Conservation (phyloP, 2,113 vertebrate species). For the Clupea harengus region DNA sequence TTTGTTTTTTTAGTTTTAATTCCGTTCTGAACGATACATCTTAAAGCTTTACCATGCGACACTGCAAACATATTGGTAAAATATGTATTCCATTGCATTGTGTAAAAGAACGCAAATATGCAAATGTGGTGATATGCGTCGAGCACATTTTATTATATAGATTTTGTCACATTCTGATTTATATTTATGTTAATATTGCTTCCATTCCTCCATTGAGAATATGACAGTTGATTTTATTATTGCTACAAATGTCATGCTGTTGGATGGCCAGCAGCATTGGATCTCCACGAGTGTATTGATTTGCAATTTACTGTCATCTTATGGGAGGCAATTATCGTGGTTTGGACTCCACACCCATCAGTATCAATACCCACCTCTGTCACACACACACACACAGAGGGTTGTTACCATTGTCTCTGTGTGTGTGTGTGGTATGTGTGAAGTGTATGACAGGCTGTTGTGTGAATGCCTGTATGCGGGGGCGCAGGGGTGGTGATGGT, state of each 20-base stretch:
- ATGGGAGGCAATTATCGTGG: neutral
- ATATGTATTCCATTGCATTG: neutral
- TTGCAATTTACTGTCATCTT: neutral
- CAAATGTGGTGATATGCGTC: neutral
- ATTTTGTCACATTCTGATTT: neutral
- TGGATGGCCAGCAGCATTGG: neutral
- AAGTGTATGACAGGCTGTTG: neutral
- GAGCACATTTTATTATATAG: neutral
- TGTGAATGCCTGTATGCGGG: neutral
- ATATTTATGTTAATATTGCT: neutral
- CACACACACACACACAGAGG: neutral
- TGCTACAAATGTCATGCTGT: neutral
- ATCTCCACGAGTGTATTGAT: neutral
- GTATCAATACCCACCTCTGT: neutral
- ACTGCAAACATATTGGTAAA: neutral
- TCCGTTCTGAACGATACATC: neutral
- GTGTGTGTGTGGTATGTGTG: neutral
- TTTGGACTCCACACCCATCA: neutral
- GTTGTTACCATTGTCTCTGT: neutral
- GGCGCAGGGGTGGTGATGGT: neutral
- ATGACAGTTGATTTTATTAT: neutral
- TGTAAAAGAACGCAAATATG: neutral
- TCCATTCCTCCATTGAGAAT: neutral
- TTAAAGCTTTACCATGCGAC: neutral
- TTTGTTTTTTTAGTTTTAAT: neutral